phyloP scores from a whole-genome alignment of 2,113 vertebrate genomes.

The Piaya cayana region DNA sequence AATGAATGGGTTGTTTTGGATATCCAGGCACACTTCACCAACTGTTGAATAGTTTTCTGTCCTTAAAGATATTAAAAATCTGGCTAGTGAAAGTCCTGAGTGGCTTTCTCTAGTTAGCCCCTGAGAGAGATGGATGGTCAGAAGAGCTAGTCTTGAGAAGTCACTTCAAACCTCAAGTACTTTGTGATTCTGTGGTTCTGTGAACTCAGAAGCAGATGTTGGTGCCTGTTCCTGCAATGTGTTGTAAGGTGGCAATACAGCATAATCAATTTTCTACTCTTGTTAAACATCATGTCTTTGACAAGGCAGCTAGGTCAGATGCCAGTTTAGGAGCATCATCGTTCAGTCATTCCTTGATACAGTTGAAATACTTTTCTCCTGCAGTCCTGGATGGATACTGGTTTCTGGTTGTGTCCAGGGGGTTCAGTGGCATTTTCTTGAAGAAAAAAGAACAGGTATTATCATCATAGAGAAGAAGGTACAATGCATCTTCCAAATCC shows the following conservation, averaged over 20 bases:
- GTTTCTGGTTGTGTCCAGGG: neutral
- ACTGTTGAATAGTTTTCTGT: neutral
- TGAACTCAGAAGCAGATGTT: neutral
- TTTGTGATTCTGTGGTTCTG: neutral
- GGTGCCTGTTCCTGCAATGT: neutral
- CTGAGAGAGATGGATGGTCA: neutral
- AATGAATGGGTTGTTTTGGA: neutral
- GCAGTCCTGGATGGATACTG: neutral
- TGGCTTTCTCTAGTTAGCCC: neutral
- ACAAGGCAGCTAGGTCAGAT: neutral
- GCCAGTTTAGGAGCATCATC: neutral
- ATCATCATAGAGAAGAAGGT: neutral
- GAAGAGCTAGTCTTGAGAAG: neutral
- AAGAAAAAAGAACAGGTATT: neutral
- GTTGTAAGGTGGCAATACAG: neutral
- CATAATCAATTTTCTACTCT: neutral
- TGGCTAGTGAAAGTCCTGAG: neutral
- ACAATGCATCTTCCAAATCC: neutral
- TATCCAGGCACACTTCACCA: neutral
- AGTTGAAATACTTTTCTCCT: neutral
- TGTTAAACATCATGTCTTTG: neutral
- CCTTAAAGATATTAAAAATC: neutral
- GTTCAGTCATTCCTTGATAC: neutral
- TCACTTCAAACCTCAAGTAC: neutral
- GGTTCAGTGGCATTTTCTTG: neutral